These are phyloP conservation scores for Danio tinwini DNA, from an alignment of 2,797 vertebrate genomes.

Conservation along the genomic window DNA sequence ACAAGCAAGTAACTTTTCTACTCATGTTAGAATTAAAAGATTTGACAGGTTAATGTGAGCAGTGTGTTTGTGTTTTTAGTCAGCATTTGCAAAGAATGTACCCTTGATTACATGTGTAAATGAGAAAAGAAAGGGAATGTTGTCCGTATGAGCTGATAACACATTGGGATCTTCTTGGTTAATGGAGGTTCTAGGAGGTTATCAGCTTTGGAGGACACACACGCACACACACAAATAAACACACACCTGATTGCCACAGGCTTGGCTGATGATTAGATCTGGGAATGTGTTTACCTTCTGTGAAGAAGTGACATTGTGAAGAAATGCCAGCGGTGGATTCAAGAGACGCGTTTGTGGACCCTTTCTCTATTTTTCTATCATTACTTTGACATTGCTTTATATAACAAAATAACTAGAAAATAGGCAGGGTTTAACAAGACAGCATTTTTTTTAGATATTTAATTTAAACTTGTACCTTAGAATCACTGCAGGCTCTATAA, in stretches of 20 bases:
- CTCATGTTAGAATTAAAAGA: neutral
- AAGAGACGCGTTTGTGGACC: slow-evolving; percentile 12
- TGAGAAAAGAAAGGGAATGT: slow-evolving; percentile 38
- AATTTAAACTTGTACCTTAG: neutral
- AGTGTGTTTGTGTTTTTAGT: slow-evolving; percentile 8
- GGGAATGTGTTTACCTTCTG: slow-evolving; percentile 59
- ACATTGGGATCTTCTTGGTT: slow-evolving; percentile 55
- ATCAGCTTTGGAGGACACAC: slow-evolving; percentile 53
- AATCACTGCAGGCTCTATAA: neutral
- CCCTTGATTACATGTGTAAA: slow-evolving; percentile 41
- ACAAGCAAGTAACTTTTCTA: neutral
- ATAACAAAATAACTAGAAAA: slow-evolving; percentile 4
- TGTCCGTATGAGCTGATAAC: slow-evolving; percentile 54
- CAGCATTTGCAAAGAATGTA: slow-evolving; percentile 14
- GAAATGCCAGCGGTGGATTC: slow-evolving; percentile 44
- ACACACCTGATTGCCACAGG: slow-evolving; percentile 57
- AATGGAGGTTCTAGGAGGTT: slow-evolving; percentile 62
- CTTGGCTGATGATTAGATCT: slow-evolving; percentile 59
- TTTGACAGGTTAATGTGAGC: slow-evolving; percentile 7
- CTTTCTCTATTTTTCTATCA: neutral
- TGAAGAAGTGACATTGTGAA: slow-evolving; percentile 58
- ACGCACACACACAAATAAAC: slow-evolving; percentile 51
- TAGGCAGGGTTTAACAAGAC: neutral
- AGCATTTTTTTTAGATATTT: neutral
- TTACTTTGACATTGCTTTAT: too few species aligned